phyloP scores from a whole-genome alignment of 2,888 invertebrate genomes.

The Aplocera efformata region DNA sequence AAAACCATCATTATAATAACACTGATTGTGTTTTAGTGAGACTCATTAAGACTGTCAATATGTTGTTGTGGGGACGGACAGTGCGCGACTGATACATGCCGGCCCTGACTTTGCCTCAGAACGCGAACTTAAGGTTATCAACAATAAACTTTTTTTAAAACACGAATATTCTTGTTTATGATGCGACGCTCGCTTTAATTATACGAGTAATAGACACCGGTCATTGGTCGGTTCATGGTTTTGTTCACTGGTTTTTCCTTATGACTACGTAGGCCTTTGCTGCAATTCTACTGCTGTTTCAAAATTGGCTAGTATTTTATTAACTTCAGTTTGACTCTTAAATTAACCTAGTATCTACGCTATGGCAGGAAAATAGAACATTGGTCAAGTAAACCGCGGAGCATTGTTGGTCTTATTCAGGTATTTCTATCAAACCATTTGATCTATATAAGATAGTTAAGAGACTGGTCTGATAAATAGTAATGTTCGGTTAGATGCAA shows the following conservation, averaged over 20 bases:
- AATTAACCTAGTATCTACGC: no score
- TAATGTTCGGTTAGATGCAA: no score
- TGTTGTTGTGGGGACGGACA: constrained; percentile 42
- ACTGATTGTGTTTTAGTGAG: constrained; percentile 27
- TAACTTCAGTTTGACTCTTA: no score
- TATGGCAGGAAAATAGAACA: no score
- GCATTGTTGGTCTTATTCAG: no score
- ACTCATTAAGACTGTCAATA: constrained; percentile 30
- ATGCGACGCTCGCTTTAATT: constrained; percentile 35
- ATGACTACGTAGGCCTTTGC: constrained; percentile 5
- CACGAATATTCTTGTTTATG: constrained; percentile 29
- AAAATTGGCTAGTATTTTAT: no score
- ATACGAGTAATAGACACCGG: constrained; percentile 31
- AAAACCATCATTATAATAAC: constrained; percentile 38
- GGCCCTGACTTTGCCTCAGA: constrained; percentile 48
- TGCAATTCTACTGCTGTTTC: no score
- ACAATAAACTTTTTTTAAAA: constrained; percentile 49
- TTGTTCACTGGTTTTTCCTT: constrained; percentile 43
- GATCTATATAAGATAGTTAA: no score
- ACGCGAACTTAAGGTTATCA: constrained; percentile 59
- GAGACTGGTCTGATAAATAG: no score
- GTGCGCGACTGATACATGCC: constrained; percentile 50
- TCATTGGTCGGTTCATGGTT: constrained; percentile 13
- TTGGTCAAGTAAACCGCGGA: no score
- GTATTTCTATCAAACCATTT: no score